Conservation (phyloP, 1,140 invertebrate species). For the Ectropis grisescens region DNA sequence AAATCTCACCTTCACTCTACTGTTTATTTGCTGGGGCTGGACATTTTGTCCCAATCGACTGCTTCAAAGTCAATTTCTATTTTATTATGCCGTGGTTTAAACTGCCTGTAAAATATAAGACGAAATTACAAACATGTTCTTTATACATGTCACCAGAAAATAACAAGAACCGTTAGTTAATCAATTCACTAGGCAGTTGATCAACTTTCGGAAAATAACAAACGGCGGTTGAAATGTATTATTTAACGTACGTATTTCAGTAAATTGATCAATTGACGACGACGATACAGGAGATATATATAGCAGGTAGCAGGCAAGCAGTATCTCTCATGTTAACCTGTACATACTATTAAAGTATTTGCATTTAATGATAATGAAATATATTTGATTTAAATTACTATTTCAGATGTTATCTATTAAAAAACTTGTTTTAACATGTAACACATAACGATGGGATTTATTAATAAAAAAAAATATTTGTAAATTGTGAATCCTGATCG, state of each 20-base stretch:
- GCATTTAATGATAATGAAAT: not conserved
- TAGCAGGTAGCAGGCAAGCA: not conserved
- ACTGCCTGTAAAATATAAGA: conserved; percentile 73
- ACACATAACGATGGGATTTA: too few species aligned
- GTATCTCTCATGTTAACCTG: not conserved
- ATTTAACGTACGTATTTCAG: too few species aligned
- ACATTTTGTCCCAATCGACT: conserved; percentile 16
- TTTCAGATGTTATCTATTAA: not conserved
- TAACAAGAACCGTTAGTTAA: too few species aligned
- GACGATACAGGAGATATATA: not conserved
- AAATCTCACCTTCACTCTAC: too few species aligned
- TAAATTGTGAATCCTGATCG: too few species aligned
- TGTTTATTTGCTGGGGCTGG: conserved; percentile 23
- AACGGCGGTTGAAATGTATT: too few species aligned
- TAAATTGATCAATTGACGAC: not conserved
- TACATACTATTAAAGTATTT: not conserved
- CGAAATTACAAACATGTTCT: conserved; percentile 1
- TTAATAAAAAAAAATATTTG: too few species aligned
- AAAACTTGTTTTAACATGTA: too few species aligned
- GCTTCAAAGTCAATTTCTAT: conserved; percentile 78
- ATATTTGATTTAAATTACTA: not conserved
- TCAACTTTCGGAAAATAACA: too few species aligned
- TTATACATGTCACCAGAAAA: too few species aligned
- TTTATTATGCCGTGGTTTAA: conserved; percentile 71
- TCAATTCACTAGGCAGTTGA: too few species aligned